Percentiles rank a stretch among this genome's conserved stretches.
These are phyloP conservation scores for Apteryx owenii DNA, from an alignment of 2,113 vertebrate genomes.

Conservation along the genomic window DNA sequence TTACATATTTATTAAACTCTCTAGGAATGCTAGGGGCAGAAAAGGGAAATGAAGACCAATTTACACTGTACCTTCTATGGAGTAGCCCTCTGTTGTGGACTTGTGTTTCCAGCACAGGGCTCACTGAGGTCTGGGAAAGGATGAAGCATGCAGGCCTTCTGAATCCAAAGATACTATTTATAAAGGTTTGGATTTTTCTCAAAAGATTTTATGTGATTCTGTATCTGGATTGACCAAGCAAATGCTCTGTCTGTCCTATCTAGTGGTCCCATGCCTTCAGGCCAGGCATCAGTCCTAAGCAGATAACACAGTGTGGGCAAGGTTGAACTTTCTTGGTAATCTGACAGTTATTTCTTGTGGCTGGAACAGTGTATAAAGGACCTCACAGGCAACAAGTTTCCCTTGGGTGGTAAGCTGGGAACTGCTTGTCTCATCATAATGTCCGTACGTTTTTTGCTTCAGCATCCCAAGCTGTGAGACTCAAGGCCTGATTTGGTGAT, in stretches of 20 bases:
- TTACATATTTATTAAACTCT: constrained; percentile 74
- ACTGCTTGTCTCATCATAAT: neutral
- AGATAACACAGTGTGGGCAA: neutral
- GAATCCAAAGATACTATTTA: constrained; percentile 7
- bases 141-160: neutral
- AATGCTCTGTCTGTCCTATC: neutral
- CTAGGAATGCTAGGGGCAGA: constrained; percentile 52
- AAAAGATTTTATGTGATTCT: neutral
- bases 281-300: neutral
- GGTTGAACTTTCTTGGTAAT: neutral
- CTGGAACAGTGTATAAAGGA: neutral
- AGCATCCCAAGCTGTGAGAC: neutral
- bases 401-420: neutral
- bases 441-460: neutral
- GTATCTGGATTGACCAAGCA: neutral
- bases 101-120: neutral
- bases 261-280: neutral
- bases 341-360: neutral
- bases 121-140: neutral
- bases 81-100: accelerated
- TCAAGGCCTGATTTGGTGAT: constrained; percentile 8
- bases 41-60: neutral
- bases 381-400: neutral
- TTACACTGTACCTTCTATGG: neutral
- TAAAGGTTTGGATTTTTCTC: neutral